Conservation (phyloP, 2,888 invertebrate genomes). For the Tinea trinotella region DNA sequence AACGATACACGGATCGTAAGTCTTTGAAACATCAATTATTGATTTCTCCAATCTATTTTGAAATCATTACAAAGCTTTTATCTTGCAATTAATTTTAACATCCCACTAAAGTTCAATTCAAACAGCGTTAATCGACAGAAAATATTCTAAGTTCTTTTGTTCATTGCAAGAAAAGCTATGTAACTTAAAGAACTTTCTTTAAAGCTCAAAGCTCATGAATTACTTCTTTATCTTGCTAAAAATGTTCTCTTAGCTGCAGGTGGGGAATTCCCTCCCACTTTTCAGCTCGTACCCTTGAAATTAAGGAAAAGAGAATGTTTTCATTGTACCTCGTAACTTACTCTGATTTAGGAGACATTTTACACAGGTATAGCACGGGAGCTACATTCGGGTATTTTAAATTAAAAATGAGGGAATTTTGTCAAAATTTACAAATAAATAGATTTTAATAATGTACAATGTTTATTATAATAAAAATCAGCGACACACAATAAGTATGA, state of each 20-base stretch:
- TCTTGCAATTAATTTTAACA: too few species aligned
- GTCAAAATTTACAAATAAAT: too few species aligned
- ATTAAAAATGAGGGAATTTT: too few species aligned
- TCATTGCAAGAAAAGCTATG: conserved; percentile 6
- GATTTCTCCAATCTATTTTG: too few species aligned
- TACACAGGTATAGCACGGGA: conserved; percentile 23
- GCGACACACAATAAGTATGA: too few species aligned
- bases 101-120: too few species aligned
- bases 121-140: background rate
- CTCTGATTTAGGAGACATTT: conserved; percentile 32
- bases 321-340: conserved; percentile 20
- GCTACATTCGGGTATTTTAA: background rate
- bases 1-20: too few species aligned
- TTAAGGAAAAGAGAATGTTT: conserved; percentile 19
- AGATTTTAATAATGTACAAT: too few species aligned
- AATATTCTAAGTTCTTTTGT: conserved; percentile 2
- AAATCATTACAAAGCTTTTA: too few species aligned
- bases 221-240: conserved; percentile 18
- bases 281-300: conserved; percentile 19
- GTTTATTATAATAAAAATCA: too few species aligned
- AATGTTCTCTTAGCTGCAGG: background rate
- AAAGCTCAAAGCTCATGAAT: conserved; percentile 1
- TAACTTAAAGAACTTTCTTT: background rate
- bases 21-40: too few species aligned
- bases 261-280: conserved; percentile 11